phyloP scores from a whole-genome alignment of 2,888 invertebrate species.

The Caenorhabditis sp. region DNA sequence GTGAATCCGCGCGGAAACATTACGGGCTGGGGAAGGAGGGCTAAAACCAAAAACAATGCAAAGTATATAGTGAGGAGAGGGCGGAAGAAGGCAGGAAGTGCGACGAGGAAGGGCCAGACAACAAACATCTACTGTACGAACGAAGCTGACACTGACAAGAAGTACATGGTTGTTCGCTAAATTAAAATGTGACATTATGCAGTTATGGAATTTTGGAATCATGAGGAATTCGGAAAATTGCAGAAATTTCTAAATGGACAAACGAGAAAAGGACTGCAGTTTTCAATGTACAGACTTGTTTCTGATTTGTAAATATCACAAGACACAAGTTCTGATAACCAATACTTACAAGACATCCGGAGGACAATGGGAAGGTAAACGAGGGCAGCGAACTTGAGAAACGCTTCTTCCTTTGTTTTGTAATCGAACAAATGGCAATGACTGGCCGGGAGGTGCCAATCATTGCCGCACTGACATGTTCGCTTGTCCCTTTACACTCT shows the following conservation, averaged over 20 bases:
- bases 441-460: conserved; percentile 41
- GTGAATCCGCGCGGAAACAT: conserved; percentile 63
- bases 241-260: too few relatives aligned
- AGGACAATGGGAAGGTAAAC: conserved; percentile 1
- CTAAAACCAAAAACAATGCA: conserved; percentile 58
- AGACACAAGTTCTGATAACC: background rate
- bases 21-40: background rate
- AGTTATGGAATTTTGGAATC: conserved; percentile 3
- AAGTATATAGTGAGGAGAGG: conserved; percentile 34
- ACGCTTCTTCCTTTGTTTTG: conserved; percentile 33
- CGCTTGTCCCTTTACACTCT: conserved; percentile 40
- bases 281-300: background rate
- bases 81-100: conserved; percentile 29
- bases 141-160: background rate
- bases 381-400: conserved; percentile 4
- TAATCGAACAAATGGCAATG: conserved; percentile 54
- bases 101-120: conserved; percentile 21
- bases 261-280: background rate
- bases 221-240: background rate
- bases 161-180: background rate
- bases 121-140: conserved; percentile 21
- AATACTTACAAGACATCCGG: background rate
- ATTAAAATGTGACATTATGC: background rate
- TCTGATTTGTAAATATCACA: too few relatives aligned
- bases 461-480: conserved; percentile 55